Evolutionary conservation across 1,140 invertebrate species (phyloP).

Genomic region (Battus philenor): DNA sequence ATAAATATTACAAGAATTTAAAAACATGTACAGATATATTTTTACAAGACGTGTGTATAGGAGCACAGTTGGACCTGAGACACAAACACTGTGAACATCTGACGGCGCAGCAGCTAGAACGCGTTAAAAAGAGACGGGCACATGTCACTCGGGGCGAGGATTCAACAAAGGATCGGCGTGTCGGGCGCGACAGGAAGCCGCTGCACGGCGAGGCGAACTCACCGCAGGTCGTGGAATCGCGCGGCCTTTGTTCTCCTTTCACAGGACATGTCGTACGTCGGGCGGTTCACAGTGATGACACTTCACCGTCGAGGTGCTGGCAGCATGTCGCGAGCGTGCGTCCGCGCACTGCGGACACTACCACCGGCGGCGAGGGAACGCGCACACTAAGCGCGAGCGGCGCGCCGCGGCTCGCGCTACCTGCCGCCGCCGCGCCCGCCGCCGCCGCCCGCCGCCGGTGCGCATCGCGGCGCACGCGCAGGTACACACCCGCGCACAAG

Average conservation of each 20-base stretch:
- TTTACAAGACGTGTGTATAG: background rate
- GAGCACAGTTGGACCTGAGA: conserved; percentile 17
- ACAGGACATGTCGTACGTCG: conserved; percentile 66
- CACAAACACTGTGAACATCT: conserved; percentile 44
- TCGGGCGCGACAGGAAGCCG: conserved; percentile 46
- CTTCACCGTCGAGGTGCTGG: conserved; percentile 50
- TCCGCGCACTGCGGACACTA: conserved; percentile 64
- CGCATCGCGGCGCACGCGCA: conserved; percentile 67
- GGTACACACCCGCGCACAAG: conserved; percentile 41
- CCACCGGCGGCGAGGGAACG: conserved; percentile 67
- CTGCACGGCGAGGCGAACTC: conserved; percentile 51
- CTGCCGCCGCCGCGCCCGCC: conserved; percentile 52
- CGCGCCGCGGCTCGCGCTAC: conserved; percentile 24
- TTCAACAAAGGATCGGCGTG: conserved; percentile 60
- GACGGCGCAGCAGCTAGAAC: conserved; percentile 37
- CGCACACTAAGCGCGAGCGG: conserved; percentile 54
- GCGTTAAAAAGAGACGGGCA: conserved; percentile 61
- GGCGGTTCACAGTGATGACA: conserved; percentile 48
- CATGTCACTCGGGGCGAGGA: conserved; percentile 53
- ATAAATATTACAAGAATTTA: no score
- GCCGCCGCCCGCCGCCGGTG: conserved; percentile 30
- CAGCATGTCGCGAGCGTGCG: conserved; percentile 63
- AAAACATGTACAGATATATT: no score
- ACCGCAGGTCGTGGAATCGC: conserved; percentile 71
- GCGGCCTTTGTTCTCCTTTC: conserved; percentile 67